phyloP scores from a whole-genome alignment of 2,888 invertebrate species.

The Prionchulus punctatus region DNA sequence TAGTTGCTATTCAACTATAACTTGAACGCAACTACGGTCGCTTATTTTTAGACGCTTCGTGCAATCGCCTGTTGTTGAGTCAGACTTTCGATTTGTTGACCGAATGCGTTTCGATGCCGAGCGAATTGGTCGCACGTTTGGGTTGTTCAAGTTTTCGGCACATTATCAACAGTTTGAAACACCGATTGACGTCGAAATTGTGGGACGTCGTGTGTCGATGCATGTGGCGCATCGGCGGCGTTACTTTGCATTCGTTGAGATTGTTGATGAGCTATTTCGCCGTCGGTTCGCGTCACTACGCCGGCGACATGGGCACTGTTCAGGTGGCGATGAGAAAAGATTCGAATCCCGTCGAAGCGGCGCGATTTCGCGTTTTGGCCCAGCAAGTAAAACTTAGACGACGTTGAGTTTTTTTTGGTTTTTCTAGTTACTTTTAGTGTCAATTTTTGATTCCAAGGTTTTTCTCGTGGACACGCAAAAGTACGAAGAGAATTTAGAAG shows the following conservation, averaged over 20 bases:
- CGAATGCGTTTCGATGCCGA: constrained; percentile 75
- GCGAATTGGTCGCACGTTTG: constrained; percentile 70
- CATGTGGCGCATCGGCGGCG: constrained; percentile 60
- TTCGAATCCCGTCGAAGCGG: constrained; percentile 63
- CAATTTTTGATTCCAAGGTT: constrained; percentile 35
- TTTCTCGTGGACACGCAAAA: constrained; percentile 47
- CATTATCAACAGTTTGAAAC: constrained; percentile 56
- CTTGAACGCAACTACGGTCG: too few species aligned
- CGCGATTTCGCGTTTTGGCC: constrained; percentile 66
- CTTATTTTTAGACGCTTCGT: not conserved
- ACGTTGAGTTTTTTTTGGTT: constrained; percentile 6
- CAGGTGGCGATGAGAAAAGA: constrained; percentile 81
- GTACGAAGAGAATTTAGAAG: constrained; percentile 17
- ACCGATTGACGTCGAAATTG: constrained; percentile 54
- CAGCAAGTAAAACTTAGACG: constrained; percentile 63
- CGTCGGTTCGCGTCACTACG: constrained; percentile 37
- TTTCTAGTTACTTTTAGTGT: not conserved
- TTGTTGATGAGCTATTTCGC: constrained; percentile 77
- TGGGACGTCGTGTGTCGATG: constrained; percentile 53
- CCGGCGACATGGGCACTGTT: constrained; percentile 39
- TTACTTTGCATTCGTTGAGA: constrained; percentile 63
- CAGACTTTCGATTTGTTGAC: constrained; percentile 67
- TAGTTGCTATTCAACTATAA: too few species aligned
- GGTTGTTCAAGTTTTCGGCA: constrained; percentile 50
- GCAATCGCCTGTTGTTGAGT: constrained; percentile 56